Percentiles rank a stretch among this genome's conserved stretches.
phyloP scores from a whole-genome alignment of 2,888 invertebrate species.

The Odontomyia ornata region DNA sequence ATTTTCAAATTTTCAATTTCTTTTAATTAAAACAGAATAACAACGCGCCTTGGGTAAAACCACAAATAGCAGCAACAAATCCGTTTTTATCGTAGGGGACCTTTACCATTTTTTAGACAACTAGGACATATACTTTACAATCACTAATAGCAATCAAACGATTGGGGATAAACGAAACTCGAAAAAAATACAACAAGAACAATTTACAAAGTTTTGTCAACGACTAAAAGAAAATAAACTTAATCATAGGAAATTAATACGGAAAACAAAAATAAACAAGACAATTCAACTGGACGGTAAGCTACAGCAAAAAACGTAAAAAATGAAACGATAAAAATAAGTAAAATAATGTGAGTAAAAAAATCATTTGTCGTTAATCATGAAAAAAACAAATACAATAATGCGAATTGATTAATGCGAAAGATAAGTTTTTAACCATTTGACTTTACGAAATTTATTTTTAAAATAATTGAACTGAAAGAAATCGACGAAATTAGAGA shows the following conservation, averaged over 20 bases:
- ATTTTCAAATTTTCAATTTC: neutral
- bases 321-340: too few species aligned
- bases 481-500: too few species aligned
- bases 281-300: neutral
- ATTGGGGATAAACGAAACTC: constrained; percentile 35
- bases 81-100: constrained; percentile 63
- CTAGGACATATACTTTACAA: neutral
- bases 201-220: neutral
- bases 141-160: neutral
- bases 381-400: too few species aligned
- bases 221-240: constrained; percentile 5
- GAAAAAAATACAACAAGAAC: constrained; percentile 4
- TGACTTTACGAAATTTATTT: too few species aligned
- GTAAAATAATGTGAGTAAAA: too few species aligned
- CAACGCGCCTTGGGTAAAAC: constrained; percentile 63
- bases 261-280: neutral
- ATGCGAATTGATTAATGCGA: too few species aligned
- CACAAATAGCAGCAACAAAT: constrained; percentile 64
- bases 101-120: constrained; percentile 14
- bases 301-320: too few species aligned
- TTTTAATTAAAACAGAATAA: constrained; percentile 54
- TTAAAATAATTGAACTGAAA: too few species aligned
- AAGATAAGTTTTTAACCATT: too few species aligned
- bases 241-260: neutral
- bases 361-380: too few species aligned